Conservation (phyloP, 1,140 invertebrate species). For the Venturia canescens region DNA sequence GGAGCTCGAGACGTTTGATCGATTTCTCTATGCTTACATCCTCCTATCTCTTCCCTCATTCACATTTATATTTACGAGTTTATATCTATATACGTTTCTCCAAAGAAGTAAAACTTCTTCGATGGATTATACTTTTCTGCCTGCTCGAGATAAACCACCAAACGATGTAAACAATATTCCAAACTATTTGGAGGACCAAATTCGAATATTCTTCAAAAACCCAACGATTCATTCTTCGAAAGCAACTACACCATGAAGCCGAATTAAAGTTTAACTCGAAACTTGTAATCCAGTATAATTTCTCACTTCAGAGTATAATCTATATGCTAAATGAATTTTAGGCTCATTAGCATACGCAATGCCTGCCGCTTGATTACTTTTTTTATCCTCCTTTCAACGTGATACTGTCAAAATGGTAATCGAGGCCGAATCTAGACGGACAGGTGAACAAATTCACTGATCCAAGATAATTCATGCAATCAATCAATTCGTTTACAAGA, state of each 20-base stretch:
- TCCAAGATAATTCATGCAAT: not conserved
- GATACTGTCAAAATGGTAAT: not conserved
- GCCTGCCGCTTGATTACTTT: not conserved
- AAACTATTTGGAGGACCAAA: not conserved
- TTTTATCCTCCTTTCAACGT: conserved; percentile 2
- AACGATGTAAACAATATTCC: not conserved
- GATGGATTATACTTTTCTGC: conserved; percentile 10
- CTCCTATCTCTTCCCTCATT: not conserved
- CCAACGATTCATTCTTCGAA: too few relatives aligned
- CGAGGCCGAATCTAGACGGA: not conserved
- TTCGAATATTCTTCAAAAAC: not conserved
- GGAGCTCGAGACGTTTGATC: conserved; percentile 15
- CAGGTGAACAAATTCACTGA: not conserved
- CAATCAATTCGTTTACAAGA: too few relatives aligned
- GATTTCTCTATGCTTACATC: conserved; percentile 25
- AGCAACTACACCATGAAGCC: too few relatives aligned
- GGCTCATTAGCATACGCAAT: not conserved
- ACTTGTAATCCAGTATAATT: not conserved
- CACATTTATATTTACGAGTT: not conserved
- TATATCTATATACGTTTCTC: not conserved
- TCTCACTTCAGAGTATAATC: not conserved
- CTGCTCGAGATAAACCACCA: not conserved
- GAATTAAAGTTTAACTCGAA: not conserved
- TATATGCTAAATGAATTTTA: conserved; percentile 11
- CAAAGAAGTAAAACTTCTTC: not conserved